Evolutionary conservation across 2,888 invertebrate species (phyloP).

Genomic region (Eucriotettix oculatus): DNA sequence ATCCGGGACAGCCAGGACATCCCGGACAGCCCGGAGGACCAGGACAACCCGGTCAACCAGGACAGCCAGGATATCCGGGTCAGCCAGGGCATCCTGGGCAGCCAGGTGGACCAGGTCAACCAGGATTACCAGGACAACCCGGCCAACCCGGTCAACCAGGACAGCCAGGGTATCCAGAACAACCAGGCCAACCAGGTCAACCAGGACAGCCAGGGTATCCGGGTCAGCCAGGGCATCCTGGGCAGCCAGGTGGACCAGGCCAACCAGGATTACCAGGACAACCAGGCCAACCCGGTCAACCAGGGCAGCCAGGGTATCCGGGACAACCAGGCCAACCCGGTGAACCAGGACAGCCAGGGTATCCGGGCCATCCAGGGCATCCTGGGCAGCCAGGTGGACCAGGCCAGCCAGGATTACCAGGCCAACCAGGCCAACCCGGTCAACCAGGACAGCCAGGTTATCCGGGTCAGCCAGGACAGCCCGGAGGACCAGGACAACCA

Average conservation of each 20-base stretch:
- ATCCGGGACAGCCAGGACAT: background rate
- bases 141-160: slow-evolving; percentile 3
- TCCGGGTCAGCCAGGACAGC: slow-evolving; percentile 9
- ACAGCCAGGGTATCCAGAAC: slow-evolving; percentile 1
- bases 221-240: slow-evolving; percentile 5
- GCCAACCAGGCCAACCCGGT: slow-evolving; percentile 21
- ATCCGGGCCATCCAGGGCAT: slow-evolving; percentile 17
- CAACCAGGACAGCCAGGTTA: slow-evolving; percentile 12
- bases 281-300: slow-evolving; percentile 12
- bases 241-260: slow-evolving; percentile 23
- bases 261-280: slow-evolving; percentile 13
- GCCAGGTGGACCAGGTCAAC: slow-evolving; percentile 18
- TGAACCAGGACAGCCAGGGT: slow-evolving; percentile 13
- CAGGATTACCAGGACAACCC: slow-evolving; percentile 12
- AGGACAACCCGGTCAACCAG: slow-evolving; percentile 17
- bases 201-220: slow-evolving; percentile 17
- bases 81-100: slow-evolving; percentile 15
- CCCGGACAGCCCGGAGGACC: slow-evolving; percentile 14
- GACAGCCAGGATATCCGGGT: slow-evolving; percentile 16
- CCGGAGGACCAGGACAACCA: slow-evolving; percentile 3
- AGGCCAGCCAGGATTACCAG: slow-evolving; percentile 16
- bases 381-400: slow-evolving; percentile 15
- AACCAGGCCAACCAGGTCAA: slow-evolving; percentile 4
- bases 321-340: slow-evolving; percentile 5
- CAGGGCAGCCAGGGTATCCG: slow-evolving; percentile 1